Percentiles rank a stretch among this genome's conserved stretches.
Evolutionary conservation across 2,888 invertebrate species (phyloP).

Genomic region (Macrophya alboannulata): DNA sequence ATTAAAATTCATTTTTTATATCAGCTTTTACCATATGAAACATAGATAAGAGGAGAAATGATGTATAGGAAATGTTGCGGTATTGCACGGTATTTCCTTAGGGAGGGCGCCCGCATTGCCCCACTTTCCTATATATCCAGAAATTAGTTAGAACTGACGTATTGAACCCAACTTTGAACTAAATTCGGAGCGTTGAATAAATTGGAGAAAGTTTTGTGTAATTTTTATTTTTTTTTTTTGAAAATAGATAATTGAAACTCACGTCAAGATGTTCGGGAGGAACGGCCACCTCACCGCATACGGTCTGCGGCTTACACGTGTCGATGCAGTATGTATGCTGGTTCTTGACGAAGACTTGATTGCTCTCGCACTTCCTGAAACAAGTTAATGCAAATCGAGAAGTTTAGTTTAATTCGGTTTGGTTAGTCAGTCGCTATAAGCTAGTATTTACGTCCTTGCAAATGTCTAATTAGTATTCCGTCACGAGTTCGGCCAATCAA

Average conservation of each 20-base stretch:
- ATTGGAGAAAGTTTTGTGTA: too few relatives aligned
- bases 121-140: too few relatives aligned
- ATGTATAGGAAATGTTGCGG: too few relatives aligned
- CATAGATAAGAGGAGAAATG: too few relatives aligned
- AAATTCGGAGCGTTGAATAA: neutral
- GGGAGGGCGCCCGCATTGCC: too few relatives aligned
- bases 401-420: conserved; percentile 20
- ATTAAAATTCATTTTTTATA: too few relatives aligned
- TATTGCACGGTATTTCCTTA: too few relatives aligned
- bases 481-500: conserved; percentile 33
- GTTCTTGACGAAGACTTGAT: conserved; percentile 93
- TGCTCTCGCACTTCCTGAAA: conserved; percentile 92
- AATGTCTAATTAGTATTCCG: conserved; percentile 45
- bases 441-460: conserved; percentile 6
- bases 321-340: conserved; percentile 94
- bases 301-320: conserved; percentile 90
- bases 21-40: too few relatives aligned
- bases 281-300: conserved; percentile 97
- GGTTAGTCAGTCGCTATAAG: neutral
- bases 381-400: conserved; percentile 58
- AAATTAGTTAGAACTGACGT: neutral
- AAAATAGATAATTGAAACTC: conserved; percentile 79
- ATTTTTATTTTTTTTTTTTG: too few relatives aligned
- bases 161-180: neutral
- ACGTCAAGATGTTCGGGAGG: conserved; percentile 97